Percentiles rank a stretch among this genome's conserved stretches.
These are phyloP conservation scores for Phylloscopus whistleri DNA, from an alignment of 2,113 vertebrate genomes.

Conservation along the genomic window DNA sequence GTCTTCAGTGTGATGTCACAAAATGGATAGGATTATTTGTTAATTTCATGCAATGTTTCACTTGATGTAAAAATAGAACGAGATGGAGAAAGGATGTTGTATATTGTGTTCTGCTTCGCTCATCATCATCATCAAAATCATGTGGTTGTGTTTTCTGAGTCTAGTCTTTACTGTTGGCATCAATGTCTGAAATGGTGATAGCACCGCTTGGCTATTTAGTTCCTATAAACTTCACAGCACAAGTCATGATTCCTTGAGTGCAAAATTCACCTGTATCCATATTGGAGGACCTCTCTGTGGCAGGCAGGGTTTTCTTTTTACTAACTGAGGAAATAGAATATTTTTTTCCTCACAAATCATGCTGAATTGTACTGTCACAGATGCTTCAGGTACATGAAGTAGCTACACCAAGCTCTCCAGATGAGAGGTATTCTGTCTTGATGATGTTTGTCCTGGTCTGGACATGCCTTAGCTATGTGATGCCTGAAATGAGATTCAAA, in stretches of 20 bases:
- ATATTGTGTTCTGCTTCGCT: not conserved
- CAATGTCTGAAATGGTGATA: fast-evolving
- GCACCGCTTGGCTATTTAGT: not conserved
- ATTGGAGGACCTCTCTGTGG: not conserved
- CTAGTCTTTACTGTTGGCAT: not conserved
- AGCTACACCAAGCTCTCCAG: not conserved
- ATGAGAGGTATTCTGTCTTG: not conserved
- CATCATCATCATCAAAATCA: not conserved
- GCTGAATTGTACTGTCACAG: not conserved
- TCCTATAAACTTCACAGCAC: not conserved
- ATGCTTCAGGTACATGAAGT: not conserved
- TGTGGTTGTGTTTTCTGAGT: not conserved
- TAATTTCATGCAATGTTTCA: not conserved
- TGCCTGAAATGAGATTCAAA: not conserved
- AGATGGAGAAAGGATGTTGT: not conserved
- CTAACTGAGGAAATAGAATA: not conserved
- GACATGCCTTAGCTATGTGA: not conserved
- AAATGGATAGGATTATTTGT: not conserved
- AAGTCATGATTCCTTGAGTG: not conserved
- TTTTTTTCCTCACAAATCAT: not conserved
- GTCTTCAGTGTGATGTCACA: fast-evolving
- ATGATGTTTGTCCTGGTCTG: not conserved
- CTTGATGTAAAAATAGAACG: not conserved
- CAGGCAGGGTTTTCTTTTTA: not conserved
- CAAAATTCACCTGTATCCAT: not conserved